Base-by-base conservation (phyloP, 2,113 vertebrate species). In the Canis aureus region DNA sequence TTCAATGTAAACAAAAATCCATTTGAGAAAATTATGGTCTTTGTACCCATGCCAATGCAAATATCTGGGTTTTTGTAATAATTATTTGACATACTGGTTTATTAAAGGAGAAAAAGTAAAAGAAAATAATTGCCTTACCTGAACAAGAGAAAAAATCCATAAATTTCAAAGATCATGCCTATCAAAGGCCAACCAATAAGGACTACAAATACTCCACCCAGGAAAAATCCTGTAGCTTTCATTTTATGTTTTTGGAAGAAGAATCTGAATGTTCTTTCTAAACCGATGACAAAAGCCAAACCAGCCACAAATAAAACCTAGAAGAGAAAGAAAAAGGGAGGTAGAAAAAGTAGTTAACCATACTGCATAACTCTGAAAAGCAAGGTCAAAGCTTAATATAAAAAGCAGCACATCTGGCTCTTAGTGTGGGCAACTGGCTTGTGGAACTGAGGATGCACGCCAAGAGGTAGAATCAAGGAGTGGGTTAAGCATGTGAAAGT, bases 221-320 rank as follows among this genome's bases (percentile, higher is more conserved):
- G 98, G 98, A 99, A 99, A 98, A 99, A 99, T 25, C 99, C 98
- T 0, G 99, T 99, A 95, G 99, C 99, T 98, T 99, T 99, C 98
- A 99, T 99, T 99, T 99, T 99, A 98, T 99, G 99, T 92, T 99
- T 99, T 98, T 99, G 99, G 98, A 99, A 99, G 98, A 99, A 99
- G 99, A 99, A 99, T 96, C 99, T 99, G 98, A 99, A 99, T 0
- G 99, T 99, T 97, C 99, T 99, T 98, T 99, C 99, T 98, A 99
- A 98, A 10, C 99, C 99, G 0, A 99, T 99, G 93, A 99, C 99
- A 93, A 99, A 99, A 76, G 99, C 99, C 82, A 99, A 98, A 32
- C 99, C 99, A 91, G 99, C 99, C 92, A 99, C 99, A 97, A 99
- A 99, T 97, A 99, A 99, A 97, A 99, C 99, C 99, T 99, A 81